A percentile compares a stretch with the other conserved stretches of the same genome.
Conservation (phyloP, 2,797 vertebrate species). For the Ctenopoma multispine region DNA sequence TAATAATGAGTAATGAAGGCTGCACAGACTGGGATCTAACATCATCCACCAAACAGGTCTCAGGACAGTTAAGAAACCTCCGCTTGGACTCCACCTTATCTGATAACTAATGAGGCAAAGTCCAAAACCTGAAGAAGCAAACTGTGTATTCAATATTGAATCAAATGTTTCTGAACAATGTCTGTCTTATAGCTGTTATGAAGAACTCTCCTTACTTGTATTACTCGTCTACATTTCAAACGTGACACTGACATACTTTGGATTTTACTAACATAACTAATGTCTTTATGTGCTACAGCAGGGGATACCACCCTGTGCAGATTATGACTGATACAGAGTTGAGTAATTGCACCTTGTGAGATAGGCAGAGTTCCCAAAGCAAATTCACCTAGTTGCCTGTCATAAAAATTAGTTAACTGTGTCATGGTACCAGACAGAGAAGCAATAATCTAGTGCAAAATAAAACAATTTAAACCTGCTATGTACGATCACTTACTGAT, state of each 20-base stretch:
- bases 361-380: slow-evolving; percentile 28
- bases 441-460: background rate
- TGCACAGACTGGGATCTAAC: background rate
- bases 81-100: slow-evolving; percentile 20
- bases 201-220: background rate
- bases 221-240: slow-evolving; percentile 1
- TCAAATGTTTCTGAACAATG: slow-evolving; percentile 1
- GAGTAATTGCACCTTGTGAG: slow-evolving; percentile 30
- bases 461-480: background rate
- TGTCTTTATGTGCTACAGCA: background rate
- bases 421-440: background rate
- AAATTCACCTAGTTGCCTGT: slow-evolving; percentile 31
- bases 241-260: slow-evolving; percentile 30
- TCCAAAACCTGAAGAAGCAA: slow-evolving; percentile 46
- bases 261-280: slow-evolving; percentile 17
- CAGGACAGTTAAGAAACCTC: slow-evolving; percentile 29
- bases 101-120: slow-evolving; percentile 68
- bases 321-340: slow-evolving; percentile 47
- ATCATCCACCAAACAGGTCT: slow-evolving; percentile 8
- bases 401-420: slow-evolving; percentile 17
- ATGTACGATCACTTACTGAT: background rate
- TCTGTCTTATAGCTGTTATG: background rate
- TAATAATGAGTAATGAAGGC: background rate
- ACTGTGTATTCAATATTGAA: slow-evolving; percentile 20
- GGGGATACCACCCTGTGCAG: slow-evolving; percentile 8